These are phyloP conservation scores for Lithophane socia DNA, from an alignment of 2,888 invertebrate species.

Conservation along the genomic window DNA sequence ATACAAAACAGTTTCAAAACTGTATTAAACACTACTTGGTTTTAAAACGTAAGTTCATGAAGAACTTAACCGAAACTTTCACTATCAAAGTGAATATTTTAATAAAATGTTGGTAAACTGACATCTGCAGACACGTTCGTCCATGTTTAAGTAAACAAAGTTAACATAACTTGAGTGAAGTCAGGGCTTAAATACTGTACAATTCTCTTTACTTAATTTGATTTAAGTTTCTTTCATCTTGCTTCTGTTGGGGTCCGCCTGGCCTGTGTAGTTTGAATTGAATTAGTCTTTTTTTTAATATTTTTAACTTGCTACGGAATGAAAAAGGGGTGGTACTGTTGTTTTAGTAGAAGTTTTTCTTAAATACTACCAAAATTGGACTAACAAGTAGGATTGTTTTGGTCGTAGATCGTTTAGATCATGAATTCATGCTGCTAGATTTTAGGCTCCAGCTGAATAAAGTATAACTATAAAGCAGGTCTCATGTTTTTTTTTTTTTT, in stretches of 20 bases:
- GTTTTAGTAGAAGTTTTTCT: background rate
- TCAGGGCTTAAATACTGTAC: slow-evolving; percentile 22
- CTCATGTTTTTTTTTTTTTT: too few species aligned
- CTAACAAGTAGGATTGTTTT: background rate
- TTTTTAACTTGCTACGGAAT: too few species aligned
- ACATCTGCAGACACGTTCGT: slow-evolving; percentile 50
- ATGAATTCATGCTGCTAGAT: background rate
- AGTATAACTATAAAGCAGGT: too few species aligned
- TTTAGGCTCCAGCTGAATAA: background rate
- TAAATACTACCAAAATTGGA: background rate
- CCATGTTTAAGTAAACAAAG: slow-evolving; percentile 32
- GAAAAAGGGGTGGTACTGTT: background rate
- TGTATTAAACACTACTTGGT: slow-evolving; percentile 4
- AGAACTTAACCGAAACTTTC: slow-evolving; percentile 22
- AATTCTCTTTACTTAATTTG: slow-evolving; percentile 40
- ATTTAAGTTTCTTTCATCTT: slow-evolving; percentile 27
- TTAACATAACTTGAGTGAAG: slow-evolving; percentile 42
- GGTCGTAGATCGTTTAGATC: background rate
- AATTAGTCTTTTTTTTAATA: background rate
- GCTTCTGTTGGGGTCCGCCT: background rate
- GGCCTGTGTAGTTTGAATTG: background rate
- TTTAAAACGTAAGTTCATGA: slow-evolving; percentile 14
- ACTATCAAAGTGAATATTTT: slow-evolving; percentile 42
- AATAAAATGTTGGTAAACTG: slow-evolving; percentile 45
- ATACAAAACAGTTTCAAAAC: background rate